Percentiles rank a stretch among this genome's conserved stretches.
Conservation (phyloP, 2,797 vertebrate species). For the Arrhamphus sclerolepis region DNA sequence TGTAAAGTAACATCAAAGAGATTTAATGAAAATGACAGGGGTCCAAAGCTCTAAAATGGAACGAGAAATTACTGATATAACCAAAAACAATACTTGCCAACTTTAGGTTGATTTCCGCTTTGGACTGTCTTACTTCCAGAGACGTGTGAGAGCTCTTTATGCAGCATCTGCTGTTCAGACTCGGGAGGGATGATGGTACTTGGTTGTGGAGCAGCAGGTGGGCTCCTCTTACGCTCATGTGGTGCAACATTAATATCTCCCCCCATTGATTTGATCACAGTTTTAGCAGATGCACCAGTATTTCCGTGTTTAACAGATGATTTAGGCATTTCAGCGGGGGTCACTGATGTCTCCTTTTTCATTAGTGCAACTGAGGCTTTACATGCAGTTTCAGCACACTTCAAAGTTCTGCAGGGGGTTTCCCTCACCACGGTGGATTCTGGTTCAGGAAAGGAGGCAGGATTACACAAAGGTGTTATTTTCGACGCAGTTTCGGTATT, state of each 20-base stretch:
- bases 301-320: neutral
- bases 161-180: neutral
- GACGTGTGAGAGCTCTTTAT: neutral
- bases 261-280: neutral
- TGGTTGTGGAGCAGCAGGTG: neutral
- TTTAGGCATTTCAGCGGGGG: neutral
- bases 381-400: neutral
- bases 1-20: slow-evolving; percentile 24
- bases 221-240: neutral
- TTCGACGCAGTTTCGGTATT: neutral
- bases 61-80: accelerated
- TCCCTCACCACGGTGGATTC: neutral
- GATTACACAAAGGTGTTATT: neutral
- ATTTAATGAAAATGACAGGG: neutral
- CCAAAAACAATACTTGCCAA: slow-evolving; percentile 53
- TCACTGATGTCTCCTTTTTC: neutral
- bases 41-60: neutral
- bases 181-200: neutral
- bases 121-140: neutral
- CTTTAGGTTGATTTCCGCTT: neutral
- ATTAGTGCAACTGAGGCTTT: neutral
- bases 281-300: neutral
- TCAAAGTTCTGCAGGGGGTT: neutral
- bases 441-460: neutral
- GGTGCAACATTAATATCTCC: slow-evolving; percentile 1